A percentile compares a stretch with the other conserved stretches of the same genome.
Conservation (phyloP, 2,113 vertebrate genomes). For the Corvus moneduloides region DNA sequence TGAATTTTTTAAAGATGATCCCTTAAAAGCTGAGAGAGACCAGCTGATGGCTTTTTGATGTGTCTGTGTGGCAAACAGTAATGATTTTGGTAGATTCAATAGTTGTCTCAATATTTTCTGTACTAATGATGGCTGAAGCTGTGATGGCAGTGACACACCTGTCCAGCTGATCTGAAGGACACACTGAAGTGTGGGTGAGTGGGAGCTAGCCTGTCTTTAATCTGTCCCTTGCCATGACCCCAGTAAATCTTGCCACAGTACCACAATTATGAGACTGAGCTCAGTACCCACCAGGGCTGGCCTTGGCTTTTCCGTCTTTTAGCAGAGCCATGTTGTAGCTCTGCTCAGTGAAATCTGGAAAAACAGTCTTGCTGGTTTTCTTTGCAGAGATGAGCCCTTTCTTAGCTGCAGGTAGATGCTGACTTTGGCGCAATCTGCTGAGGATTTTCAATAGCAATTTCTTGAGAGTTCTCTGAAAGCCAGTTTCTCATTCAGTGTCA, state of each 20-base stretch:
- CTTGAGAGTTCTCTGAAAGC: not conserved
- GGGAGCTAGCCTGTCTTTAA: not conserved
- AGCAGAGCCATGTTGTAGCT: accelerated
- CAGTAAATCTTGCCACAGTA: not conserved
- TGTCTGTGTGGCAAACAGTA: not conserved
- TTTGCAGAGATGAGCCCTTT: not conserved
- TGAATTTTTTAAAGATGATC: not conserved
- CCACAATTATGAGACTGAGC: accelerated
- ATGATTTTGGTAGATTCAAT: not conserved
- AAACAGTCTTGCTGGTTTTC: not conserved
- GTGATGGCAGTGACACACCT: not conserved
- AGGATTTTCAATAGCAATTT: not conserved
- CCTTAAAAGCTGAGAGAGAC: not conserved
- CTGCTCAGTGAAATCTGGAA: not conserved
- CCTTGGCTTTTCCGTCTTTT: not conserved
- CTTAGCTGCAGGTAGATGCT: not conserved
- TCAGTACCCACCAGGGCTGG: not conserved
- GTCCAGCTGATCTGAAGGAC: not conserved
- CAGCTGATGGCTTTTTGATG: not conserved
- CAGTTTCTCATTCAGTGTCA: conserved; percentile 7
- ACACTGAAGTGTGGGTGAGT: not conserved
- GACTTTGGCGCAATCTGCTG: not conserved
- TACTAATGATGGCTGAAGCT: not conserved
- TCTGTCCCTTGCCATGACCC: not conserved
- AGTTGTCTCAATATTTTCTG: not conserved